phyloP scores from a whole-genome alignment of 2,797 vertebrate species.

The Epinephelus malabaricus region DNA sequence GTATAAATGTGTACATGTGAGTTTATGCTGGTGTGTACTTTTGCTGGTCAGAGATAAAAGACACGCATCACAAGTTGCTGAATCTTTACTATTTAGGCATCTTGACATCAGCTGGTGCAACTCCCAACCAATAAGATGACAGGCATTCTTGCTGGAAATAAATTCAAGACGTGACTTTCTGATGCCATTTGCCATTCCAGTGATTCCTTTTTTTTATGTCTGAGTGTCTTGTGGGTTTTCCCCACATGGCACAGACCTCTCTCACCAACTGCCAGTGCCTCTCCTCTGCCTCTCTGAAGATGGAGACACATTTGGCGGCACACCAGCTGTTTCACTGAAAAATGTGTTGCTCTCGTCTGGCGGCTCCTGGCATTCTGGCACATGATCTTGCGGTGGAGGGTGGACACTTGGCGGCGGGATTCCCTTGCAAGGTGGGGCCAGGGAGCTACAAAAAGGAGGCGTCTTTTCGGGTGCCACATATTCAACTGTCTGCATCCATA shows the following conservation, averaged over 20 bases:
- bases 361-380: constrained; percentile 70
- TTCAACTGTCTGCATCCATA: constrained; percentile 30
- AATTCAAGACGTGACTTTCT: constrained; percentile 36
- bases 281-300: constrained; percentile 55
- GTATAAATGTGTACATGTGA: not conserved
- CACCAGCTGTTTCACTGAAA: constrained; percentile 75
- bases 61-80: constrained; percentile 2
- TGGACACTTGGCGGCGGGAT: constrained; percentile 60
- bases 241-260: constrained; percentile 42
- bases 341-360: constrained; percentile 49
- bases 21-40: not conserved
- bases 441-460: constrained; percentile 36
- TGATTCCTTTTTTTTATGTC: constrained; percentile 46
- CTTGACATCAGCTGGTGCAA: constrained; percentile 30
- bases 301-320: constrained; percentile 55
- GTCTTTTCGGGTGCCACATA: constrained; percentile 44
- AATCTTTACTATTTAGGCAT: not conserved
- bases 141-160: constrained; percentile 21
- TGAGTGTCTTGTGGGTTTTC: constrained; percentile 55
- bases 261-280: constrained; percentile 69
- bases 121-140: constrained; percentile 28
- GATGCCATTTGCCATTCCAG: constrained; percentile 70
- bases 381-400: constrained; percentile 40
- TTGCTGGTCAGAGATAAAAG: too few relatives aligned
- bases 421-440: constrained; percentile 76